Evolutionary conservation across 1,140 invertebrate species (phyloP), one percentile per base, ranked within the genome.

Genomic region (Galleria mellonella): DNA sequence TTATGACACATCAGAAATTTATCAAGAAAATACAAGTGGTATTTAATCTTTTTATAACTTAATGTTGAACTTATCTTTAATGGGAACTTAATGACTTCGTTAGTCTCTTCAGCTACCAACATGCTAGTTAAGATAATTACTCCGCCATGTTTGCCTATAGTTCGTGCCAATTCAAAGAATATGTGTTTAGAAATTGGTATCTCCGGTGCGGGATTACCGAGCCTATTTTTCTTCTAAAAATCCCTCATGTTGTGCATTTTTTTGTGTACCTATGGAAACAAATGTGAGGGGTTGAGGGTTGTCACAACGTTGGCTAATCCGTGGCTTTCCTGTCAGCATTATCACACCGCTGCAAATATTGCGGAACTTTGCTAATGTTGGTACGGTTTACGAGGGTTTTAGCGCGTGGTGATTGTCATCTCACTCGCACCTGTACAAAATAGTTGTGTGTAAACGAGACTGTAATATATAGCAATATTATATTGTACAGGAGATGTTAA

Each of bases 261-360:
- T 23, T 23, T 23, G 17, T 23, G 38, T 48, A 31, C 53, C 48
- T 51, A 50, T 36, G 39, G 48, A 66, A 72, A 64, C 62, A 69
- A 58, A 74, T 68, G 56, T 63, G 55, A 43, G 15, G 32, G 31
- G 36, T 63, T 58, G 45, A 15, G 32, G 31, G 36, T 48, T 62
- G 69, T 72, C 67, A 62, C 28, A 59, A 48, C 47, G 32, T 43
- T 30, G 53, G 61, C 56, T 72, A 70, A 74, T 74, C 73, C 56
- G 30, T 41, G 44, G 62, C 55, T 56, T 67, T 51, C 37, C 55
- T 65, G 63, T 59, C 58, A 62, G 61, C 47, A 57, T 66, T 66
- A 72, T 56, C 55, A 41, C 17, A 23, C 17, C 17, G 14, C n/a
- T 37, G 14, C 32, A 15, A 17, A 11, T 17, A n/a, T 15, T 11